Percentiles rank a stretch among this genome's conserved stretches.
Conservation (phyloP, 2,888 invertebrate species). For the Drosophila kokeensis region DNA sequence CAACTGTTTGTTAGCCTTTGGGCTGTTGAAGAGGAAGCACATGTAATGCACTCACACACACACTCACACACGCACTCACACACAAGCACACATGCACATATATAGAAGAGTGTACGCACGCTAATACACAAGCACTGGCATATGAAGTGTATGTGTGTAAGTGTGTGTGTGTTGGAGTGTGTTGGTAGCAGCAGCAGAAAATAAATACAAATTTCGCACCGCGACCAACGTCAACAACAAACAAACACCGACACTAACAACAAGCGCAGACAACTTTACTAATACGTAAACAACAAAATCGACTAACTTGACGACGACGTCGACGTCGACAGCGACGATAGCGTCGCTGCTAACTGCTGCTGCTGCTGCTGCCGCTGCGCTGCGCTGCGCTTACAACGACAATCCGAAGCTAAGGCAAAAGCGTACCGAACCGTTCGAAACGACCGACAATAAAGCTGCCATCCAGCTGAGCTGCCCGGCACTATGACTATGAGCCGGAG, state of each 20-base stretch:
- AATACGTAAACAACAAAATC: constrained; percentile 72
- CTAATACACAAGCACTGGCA: not conserved
- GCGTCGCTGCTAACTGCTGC: constrained; percentile 26
- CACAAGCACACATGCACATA: constrained; percentile 7
- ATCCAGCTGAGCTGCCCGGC: constrained; percentile 76
- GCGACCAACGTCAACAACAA: constrained; percentile 81
- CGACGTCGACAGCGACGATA: constrained; percentile 36
- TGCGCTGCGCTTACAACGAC: constrained; percentile 63
- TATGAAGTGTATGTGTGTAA: constrained; percentile 12
- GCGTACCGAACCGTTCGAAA: constrained; percentile 80
- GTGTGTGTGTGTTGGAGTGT: constrained; percentile 34
- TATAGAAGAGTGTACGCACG: constrained; percentile 10
- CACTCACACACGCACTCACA: constrained; percentile 14
- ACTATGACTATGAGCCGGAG: constrained; percentile 62
- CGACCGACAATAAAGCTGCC: constrained; percentile 81
- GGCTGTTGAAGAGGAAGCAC: constrained; percentile 57
- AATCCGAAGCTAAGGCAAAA: constrained; percentile 75
- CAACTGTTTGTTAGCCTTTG: constrained; percentile 59
- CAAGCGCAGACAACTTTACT: constrained; percentile 67
- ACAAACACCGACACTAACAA: constrained; percentile 77
- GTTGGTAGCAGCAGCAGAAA: constrained; percentile 55
- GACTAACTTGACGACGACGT: constrained; percentile 53
- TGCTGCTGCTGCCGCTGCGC: constrained; percentile 35
- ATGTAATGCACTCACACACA: constrained; percentile 48
- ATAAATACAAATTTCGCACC: constrained; percentile 80